Evolutionary conservation across 2,113 vertebrate genomes (phyloP).

Genomic region (Lathamus discolor): DNA sequence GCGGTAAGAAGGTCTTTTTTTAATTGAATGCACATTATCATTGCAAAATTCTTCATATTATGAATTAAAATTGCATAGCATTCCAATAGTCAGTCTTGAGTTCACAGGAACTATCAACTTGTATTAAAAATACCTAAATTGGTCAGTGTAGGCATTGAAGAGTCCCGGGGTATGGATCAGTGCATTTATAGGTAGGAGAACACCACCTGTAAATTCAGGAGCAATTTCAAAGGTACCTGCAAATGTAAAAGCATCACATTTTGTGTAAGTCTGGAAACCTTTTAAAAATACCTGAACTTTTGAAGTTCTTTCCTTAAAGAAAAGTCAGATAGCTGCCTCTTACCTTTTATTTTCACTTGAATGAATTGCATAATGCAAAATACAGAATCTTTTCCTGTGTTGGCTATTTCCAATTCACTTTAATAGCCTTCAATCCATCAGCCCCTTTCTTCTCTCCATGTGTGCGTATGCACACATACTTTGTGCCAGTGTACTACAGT

Average conservation of each 20-base stretch:
- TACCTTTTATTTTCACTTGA: not conserved
- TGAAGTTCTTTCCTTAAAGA: not conserved
- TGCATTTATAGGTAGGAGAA: not conserved
- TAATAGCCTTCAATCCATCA: not conserved
- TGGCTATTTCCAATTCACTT: not conserved
- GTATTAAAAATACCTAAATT: not conserved
- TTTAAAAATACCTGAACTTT: not conserved
- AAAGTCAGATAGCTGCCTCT: not conserved
- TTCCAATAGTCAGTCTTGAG: not conserved
- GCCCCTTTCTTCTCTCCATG: not conserved
- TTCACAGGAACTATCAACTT: not conserved
- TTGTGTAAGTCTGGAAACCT: not conserved
- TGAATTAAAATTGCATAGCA: not conserved
- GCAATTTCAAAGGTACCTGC: not conserved
- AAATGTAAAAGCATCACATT: not conserved
- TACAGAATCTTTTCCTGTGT: not conserved
- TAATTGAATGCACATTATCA: not conserved
- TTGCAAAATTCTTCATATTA: not conserved
- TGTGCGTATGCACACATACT: not conserved
- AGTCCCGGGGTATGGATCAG: not conserved
- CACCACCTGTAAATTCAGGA: not conserved
- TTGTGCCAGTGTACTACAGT: not conserved
- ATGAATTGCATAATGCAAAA: not conserved
- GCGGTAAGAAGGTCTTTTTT: not conserved
- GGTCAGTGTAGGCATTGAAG: not conserved